These are phyloP conservation scores for Torymus texanus DNA, from an alignment of 2,888 invertebrate species.

Conservation along the genomic window DNA sequence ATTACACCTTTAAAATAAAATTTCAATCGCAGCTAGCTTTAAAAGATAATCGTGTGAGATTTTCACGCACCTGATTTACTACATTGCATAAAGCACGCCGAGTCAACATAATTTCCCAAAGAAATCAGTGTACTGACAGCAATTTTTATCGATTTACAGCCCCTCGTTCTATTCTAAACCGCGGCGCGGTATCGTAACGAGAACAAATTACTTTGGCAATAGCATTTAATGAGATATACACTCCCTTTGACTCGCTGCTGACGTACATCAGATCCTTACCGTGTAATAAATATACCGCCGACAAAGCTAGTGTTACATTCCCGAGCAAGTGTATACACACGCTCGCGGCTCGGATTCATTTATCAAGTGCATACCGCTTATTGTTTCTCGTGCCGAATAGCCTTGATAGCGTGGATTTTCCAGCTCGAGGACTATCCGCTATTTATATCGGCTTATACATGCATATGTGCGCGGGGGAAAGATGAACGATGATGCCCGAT, in stretches of 20 bases:
- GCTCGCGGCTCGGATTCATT: slow-evolving; percentile 37
- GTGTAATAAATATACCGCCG: slow-evolving; percentile 25
- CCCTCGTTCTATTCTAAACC: not conserved
- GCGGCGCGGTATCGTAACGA: not conserved
- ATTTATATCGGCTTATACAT: slow-evolving; percentile 46
- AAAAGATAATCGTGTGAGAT: too few relatives aligned
- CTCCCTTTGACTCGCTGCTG: too few relatives aligned
- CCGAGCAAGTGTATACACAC: slow-evolving; percentile 27
- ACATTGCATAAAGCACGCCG: not conserved
- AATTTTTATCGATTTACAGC: slow-evolving; percentile 7
- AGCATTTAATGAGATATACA: not conserved
- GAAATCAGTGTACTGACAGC: not conserved
- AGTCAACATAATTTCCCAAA: not conserved
- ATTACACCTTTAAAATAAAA: too few relatives aligned
- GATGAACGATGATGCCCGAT: slow-evolving; percentile 72
- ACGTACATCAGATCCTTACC: not conserved
- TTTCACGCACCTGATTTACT: not conserved
- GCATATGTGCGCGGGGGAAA: slow-evolving; percentile 59
- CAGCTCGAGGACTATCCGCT: slow-evolving; percentile 19
- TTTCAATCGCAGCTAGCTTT: too few relatives aligned
- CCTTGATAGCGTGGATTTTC: not conserved
- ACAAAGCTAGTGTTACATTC: slow-evolving; percentile 7
- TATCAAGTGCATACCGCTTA: slow-evolving; percentile 54
- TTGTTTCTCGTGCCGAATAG: slow-evolving; percentile 49
- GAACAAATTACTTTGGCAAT: not conserved